Evolutionary conservation across 2,113 vertebrate species (phyloP).

Genomic region (Scalopus aquaticus): DNA sequence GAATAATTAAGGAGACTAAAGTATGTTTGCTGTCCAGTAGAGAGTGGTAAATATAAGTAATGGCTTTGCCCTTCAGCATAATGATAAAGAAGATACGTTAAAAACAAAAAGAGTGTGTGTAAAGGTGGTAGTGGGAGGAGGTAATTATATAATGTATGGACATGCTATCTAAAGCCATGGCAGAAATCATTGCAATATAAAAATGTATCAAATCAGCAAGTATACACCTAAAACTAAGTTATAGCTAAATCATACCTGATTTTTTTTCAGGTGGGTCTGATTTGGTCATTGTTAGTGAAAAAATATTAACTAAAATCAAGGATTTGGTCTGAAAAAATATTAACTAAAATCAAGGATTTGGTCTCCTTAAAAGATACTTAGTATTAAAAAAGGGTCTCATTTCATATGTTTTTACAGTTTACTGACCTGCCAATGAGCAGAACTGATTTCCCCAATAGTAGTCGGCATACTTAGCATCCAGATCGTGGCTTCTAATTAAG

Average conservation of each 20-base stretch:
- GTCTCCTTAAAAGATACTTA: neutral
- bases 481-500: neutral
- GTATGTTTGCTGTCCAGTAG: neutral
- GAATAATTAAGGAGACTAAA: neutral
- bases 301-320: slow-evolving; percentile 4
- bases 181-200: neutral
- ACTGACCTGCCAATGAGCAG: neutral
- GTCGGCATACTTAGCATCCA: neutral
- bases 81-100: neutral
- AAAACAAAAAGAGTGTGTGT: neutral
- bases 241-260: neutral
- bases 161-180: neutral
- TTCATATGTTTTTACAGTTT: neutral
- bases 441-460: neutral
- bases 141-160: neutral
- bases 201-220: neutral
- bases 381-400: neutral
- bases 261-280: neutral
- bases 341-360: neutral
- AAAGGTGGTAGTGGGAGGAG: neutral
- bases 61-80: neutral
- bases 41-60: neutral
- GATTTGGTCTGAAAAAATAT: neutral
- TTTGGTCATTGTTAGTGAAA: neutral
- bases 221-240: neutral